Conservation (phyloP, 2,113 vertebrate genomes). For the Engystomops pustulosus region DNA sequence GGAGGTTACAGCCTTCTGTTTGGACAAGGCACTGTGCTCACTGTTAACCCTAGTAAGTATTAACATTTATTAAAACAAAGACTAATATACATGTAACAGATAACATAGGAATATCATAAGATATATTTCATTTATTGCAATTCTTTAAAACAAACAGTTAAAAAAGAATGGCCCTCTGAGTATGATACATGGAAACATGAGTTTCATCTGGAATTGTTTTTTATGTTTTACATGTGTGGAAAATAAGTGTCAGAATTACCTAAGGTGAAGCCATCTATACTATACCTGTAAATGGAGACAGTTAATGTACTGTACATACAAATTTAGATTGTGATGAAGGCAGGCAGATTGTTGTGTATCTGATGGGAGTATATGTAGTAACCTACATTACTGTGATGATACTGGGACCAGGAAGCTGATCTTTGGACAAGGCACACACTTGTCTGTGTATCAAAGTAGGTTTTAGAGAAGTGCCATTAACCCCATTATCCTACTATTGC, state of each 20-base stretch:
- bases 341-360: not conserved
- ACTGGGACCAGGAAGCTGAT: constrained; percentile 50
- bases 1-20: constrained; percentile 55
- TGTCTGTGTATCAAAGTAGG: constrained; percentile 53
- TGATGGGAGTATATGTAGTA: constrained; percentile 62
- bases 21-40: constrained; percentile 55
- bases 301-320: not conserved
- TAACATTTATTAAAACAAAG: not conserved
- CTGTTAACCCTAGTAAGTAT: constrained; percentile 49
- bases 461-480: not conserved
- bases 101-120: not conserved
- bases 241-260: not conserved
- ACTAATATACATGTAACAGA: too few species aligned
- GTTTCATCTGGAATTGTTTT: not conserved
- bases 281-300: too few species aligned
- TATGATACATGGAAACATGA: not conserved
- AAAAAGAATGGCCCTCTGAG: not conserved
- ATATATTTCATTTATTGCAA: not conserved
- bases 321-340: too few species aligned
- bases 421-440: constrained; percentile 65
- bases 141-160: not conserved
- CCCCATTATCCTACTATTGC: not conserved
- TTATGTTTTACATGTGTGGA: not conserved
- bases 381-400: constrained; percentile 56
- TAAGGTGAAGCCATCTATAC: too few species aligned